Percentiles rank a stretch among this genome's conserved stretches.
These are phyloP conservation scores for Pseudeuparius sepicola DNA, from an alignment of 2,888 invertebrate species.

Conservation along the genomic window DNA sequence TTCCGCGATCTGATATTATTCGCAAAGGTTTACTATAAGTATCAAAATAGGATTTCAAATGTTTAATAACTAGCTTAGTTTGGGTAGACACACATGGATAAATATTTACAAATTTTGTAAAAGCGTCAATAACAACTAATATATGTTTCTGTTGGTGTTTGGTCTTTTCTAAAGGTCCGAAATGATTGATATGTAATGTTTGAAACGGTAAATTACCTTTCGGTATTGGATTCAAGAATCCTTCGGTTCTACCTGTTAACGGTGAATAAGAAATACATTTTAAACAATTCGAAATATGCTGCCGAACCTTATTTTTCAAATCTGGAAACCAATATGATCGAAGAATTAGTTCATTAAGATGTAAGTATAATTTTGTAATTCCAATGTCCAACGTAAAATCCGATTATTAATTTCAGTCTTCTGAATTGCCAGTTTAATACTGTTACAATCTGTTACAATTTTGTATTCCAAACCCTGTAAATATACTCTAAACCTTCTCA, in stretches of 20 bases:
- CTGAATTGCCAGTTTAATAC: too few species aligned
- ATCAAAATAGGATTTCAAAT: slow-evolving; percentile 5
- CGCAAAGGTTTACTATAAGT: slow-evolving; percentile 16
- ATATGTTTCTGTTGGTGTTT: slow-evolving; percentile 1
- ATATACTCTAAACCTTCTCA: too few species aligned
- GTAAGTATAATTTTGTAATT: too few species aligned
- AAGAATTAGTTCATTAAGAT: slow-evolving; percentile 2
- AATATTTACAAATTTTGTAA: slow-evolving; percentile 5
- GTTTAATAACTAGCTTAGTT: slow-evolving; percentile 5
- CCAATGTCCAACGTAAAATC: too few species aligned
- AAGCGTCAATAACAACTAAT: slow-evolving; percentile 6
- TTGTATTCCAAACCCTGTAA: too few species aligned
- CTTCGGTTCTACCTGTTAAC: slow-evolving; percentile 2
- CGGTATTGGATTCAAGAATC: slow-evolving; percentile 2
- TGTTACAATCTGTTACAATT: too few species aligned
- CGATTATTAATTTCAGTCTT: too few species aligned
- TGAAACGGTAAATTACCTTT: slow-evolving; percentile 9
- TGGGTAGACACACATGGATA: slow-evolving; percentile 4
- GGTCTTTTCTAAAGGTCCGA: slow-evolving; percentile 1
- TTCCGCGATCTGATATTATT: slow-evolving; percentile 21
- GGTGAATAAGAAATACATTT: slow-evolving; percentile 7
- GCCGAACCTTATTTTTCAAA: not conserved
- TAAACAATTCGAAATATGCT: slow-evolving; percentile 3
- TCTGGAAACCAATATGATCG: slow-evolving; percentile 8
- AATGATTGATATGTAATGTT: slow-evolving; percentile 6